phyloP scores from a whole-genome alignment of 1,140 invertebrate genomes.

The Lutraria rhynchaena region DNA sequence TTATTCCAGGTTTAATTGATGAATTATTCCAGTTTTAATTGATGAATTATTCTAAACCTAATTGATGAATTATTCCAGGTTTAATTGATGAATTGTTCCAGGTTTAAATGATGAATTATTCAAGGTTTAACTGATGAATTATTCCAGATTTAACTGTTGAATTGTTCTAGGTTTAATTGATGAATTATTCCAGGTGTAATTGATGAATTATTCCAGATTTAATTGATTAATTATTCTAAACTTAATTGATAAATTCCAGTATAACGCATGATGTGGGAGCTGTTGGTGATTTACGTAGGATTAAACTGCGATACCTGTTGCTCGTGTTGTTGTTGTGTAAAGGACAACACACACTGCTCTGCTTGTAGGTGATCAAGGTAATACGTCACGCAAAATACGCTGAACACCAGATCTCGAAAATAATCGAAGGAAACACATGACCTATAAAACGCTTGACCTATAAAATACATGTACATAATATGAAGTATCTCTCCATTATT shows the following conservation, averaged over 20 bases:
- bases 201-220: too few species aligned
- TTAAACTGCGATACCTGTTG: conserved; percentile 95
- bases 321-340: conserved; percentile 93
- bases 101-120: too few species aligned
- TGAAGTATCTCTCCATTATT: not conserved
- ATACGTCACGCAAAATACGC: not conserved
- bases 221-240: too few species aligned
- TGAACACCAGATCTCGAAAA: not conserved
- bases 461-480: not conserved
- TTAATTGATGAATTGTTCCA: too few species aligned
- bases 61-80: too few species aligned
- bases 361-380: conserved; percentile 90
- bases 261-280: conserved; percentile 94
- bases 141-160: too few species aligned
- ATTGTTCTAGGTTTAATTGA: too few species aligned
- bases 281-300: conserved; percentile 90
- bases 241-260: conserved; percentile 84
- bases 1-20: too few species aligned
- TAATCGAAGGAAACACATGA: not conserved
- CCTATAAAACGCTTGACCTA: not conserved
- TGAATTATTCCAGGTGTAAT: too few species aligned
- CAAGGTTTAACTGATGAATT: too few species aligned
- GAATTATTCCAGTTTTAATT: too few species aligned
- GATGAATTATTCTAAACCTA: too few species aligned
- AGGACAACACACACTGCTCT: conserved; percentile 95